Conservation (phyloP, 2,888 invertebrate genomes). For the Nematopogon swammerdamellus region DNA sequence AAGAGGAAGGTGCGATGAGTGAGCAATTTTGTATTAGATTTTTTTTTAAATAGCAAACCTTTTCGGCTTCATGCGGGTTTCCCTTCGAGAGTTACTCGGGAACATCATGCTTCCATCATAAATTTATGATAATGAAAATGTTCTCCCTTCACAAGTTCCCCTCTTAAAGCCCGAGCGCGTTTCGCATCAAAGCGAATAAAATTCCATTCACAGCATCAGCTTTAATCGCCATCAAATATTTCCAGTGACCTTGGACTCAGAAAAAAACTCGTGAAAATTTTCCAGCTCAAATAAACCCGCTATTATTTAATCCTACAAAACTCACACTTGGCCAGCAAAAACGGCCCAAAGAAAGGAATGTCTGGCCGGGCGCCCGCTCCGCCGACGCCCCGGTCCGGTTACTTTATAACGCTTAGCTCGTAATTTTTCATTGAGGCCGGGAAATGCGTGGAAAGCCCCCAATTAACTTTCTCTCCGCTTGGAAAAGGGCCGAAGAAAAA, state of each 20-base stretch:
- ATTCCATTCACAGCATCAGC: neutral
- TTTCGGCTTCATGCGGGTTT: no score
- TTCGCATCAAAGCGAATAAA: neutral
- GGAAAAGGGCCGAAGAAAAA: neutral
- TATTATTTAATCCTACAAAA: neutral
- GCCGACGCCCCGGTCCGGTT: neutral
- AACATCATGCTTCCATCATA: no score
- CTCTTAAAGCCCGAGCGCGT: no score
- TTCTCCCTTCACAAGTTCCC: no score
- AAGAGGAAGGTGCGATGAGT: no score
- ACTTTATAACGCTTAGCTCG: conserved; percentile 35
- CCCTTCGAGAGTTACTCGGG: no score
- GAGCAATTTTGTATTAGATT: no score
- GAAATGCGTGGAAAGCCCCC: conserved; percentile 49
- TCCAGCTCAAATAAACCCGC: neutral
- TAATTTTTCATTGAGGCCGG: conserved; percentile 56
- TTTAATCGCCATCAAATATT: neutral
- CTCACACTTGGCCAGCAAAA: neutral
- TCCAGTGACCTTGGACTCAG: neutral
- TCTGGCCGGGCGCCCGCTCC: neutral
- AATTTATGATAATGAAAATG: no score
- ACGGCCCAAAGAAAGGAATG: neutral
- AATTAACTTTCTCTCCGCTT: conserved; percentile 48
- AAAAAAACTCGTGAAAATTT: neutral
- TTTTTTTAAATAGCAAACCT: no score